phyloP scores from a whole-genome alignment of 1,140 invertebrate genomes.

The Sitobion miscanthi region DNA sequence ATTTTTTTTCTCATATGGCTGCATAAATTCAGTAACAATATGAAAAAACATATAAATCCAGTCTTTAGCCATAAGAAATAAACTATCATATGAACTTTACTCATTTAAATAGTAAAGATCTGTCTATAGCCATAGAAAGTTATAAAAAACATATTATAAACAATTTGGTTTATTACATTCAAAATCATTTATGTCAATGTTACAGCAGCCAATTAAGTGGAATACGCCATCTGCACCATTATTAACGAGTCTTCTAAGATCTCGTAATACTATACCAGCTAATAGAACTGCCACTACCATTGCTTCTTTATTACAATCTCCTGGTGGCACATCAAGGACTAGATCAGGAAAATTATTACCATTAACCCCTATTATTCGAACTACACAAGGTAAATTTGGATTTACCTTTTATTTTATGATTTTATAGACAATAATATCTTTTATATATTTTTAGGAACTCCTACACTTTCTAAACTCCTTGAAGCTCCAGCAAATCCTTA shows the following conservation, averaged over 20 bases:
- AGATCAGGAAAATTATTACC: slow-evolving; percentile 55
- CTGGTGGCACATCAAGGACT: slow-evolving; percentile 39
- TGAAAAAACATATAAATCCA: no score
- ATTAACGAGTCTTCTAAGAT: slow-evolving; percentile 51
- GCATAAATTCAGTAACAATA: no score
- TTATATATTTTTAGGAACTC: slow-evolving; percentile 39
- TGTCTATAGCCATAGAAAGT: not conserved
- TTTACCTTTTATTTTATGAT: not conserved
- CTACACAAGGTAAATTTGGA: slow-evolving; percentile 33
- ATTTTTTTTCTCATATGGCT: no score
- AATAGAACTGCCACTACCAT: slow-evolving; percentile 22
- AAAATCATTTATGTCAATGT: not conserved
- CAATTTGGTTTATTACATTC: not conserved
- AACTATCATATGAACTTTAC: no score
- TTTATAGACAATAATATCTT: not conserved
- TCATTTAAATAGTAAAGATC: not conserved
- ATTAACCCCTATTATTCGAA: slow-evolving; percentile 22
- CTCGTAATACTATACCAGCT: slow-evolving; percentile 39
- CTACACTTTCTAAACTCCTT: slow-evolving; percentile 45
- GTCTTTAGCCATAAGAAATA: no score
- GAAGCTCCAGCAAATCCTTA: slow-evolving; percentile 53
- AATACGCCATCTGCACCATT: slow-evolving; percentile 50
- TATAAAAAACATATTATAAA: not conserved
- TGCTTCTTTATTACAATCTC: slow-evolving; percentile 34
- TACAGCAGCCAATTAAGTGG: slow-evolving; percentile 53